Base-by-base conservation (phyloP, 1,140 invertebrate species). In the Ceratina calcarata region DNA sequence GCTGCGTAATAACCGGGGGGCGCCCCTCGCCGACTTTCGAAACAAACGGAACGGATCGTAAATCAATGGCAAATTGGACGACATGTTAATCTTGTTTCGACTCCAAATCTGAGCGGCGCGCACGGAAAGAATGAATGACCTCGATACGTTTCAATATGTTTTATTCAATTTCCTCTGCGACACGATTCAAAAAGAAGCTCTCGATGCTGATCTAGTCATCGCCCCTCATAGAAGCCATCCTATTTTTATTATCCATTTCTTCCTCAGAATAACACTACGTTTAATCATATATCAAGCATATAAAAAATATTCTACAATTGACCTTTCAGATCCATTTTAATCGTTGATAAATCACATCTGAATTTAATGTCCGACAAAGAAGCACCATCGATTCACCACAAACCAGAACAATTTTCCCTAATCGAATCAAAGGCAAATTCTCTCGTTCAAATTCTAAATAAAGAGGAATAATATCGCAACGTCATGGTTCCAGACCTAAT, bases 51-150 rank as follows among this genome's bases (percentile, higher is more conserved):
- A 73, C 84, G 83, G 37, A 81, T 78, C 89, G 86, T 90, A 88
- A 90, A 90, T 90, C 88, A 89, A 85, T 70, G 86, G 84, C 75
- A 80, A 86, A 88, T 89, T 83, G 88, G 85, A 84, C 83, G 87
- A 89, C 88, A 89, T 88, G 87, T 88, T 89, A 89, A 90, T 90
- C 89, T 88, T 87, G 85, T 88, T 87, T 85, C 86, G 83, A 73
- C 78, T 62, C 80, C 79, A 87, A 87, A 45, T 83, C 85, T 80
- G 78, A 81, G 66, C 16, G 57, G 74, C 68, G 67, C 15, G 77
- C 71, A 81, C 57, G 69, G 65, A 69, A 72, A 58, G 66, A 76
- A 61, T 60, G 64, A 69, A 81, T 69, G 74, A 76, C 74, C 72
- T 64, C n/a, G 69, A 76, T 61, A 80, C 74, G 74, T 55, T 85